Base-by-base conservation (phyloP, 2,113 vertebrate genomes). In the Rana temporaria region DNA sequence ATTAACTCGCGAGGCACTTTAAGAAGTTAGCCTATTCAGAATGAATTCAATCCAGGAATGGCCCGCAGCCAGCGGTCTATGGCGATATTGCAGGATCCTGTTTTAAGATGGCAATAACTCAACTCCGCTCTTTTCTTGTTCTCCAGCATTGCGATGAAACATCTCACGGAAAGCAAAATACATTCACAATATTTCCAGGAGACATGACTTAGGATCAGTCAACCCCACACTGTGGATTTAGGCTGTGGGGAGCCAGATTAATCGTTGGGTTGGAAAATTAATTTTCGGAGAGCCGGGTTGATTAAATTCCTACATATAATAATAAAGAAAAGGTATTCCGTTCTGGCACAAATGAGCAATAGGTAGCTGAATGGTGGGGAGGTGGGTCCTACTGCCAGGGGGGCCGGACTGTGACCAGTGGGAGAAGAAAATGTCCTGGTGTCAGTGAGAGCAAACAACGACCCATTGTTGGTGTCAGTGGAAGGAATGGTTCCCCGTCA, bases 11-110 rank as follows among this genome's bases (percentile, higher is more conserved):
- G 32, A 0, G 0, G 84, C 83, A 90, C 85, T 79, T 86, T 77
- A 85, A 86, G 86, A 85, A 90, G 77, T 62, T 78, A 66, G 76
- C 77, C 70, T 86, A 84, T 89, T 89, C 86, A 84, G 88, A 88
- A 86, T 84, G 68, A 90, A 84, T 89, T 86, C 62, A 87, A 85
- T 86, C 75, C 69, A 74, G 4, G 3, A n/a, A 19, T 76, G 77
- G 70, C 42, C n/a, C 48, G 48, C 32, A 77, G 68, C 72, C 20
- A 75, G 34, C 67, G 85, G 88, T 66, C 74, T 30, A 56, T 30
- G 84, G 85, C 86, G 38, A 84, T 84, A 84, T 52, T 84, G 30
- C 14, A 64, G 48, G 18, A 56, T 76, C 84, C 64, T 86, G 18
- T 66, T 79, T 52, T 79, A 85, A 86, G 81, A 69, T 62, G 78